Base-by-base conservation (phyloP, 1,140 invertebrate genomes). In the Anastrepha obliqua region DNA sequence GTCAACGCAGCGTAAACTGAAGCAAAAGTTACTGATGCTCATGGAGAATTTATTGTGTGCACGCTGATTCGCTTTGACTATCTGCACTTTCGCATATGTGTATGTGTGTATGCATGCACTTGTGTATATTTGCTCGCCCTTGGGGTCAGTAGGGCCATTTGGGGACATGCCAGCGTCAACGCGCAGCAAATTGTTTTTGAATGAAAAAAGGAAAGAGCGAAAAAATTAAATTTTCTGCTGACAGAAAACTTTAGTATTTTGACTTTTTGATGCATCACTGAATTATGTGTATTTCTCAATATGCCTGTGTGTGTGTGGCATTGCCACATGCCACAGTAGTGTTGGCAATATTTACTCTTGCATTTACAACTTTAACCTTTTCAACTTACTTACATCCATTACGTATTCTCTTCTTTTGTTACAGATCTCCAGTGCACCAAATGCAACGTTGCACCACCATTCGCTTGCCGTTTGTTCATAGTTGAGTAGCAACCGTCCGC, bases 1-100 rank as follows among this genome's bases (percentile, higher is more conserved):
- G 47, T 55, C 74, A 81, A 81, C 74, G 74, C 74, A 81, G 74
- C 74, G 74, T 81, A 81, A 81, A 81, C 74, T 81, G 74, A 81
- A 55, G 74, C 74, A 81, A 81, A 81, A 81, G 74, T 81, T 55
- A 81, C 39, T 81, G 51, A 55, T 81, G 74, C 29, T 81, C 51
- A 47, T 9, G n/a, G 15, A 81, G 47, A 42, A 81, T 81, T 81
- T 81, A 81, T 81, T 51, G 51, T 55, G 74, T 7, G 42, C 74
- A 81, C 74, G 74, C 74, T 81, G 74, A 55, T 81, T 81, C 51
- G 15, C 51, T 29, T 39, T 39, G 64, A 67, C n/a, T 67, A 67
- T 67, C 64, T 55, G 51, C 6, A 7, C 5, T 39, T n/a, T 67
- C 64, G n/a, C 5, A 1, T 51, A 47, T 44, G 42, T 70, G 9